Evolutionary conservation across 2,888 invertebrate species (phyloP), one percentile per base, ranked within the genome.

Genomic region (Napeogenes sylphis): DNA sequence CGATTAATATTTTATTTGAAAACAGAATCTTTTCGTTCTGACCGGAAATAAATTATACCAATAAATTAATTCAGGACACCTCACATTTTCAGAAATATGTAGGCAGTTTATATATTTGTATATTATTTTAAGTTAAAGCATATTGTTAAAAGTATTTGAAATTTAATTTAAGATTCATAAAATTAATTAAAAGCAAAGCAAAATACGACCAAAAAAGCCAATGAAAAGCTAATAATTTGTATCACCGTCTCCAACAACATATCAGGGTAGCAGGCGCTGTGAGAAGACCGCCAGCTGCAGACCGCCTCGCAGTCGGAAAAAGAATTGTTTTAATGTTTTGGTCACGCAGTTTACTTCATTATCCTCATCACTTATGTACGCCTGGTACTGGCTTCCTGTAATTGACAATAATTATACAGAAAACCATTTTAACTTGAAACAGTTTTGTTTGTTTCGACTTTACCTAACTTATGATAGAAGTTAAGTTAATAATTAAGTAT

Each of bases 271-370:
- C 69, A 70, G 66, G 47, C 56, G 61, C 65, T 75, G 71, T 85
- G 87, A 69, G 88, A 87, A 80, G 75, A 46, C 13, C 45, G 59
- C 67, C 85, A 85, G 76, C 79, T 87, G 87, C 45, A 38, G 35
- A 4, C 13, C 58, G 45, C 66, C 66, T 42, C 74, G 70, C 69
- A 70, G 68, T 61, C 76, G 73, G 70, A 75, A 76, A 76, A 73
- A 70, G 70, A 75, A 72, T 78, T 83, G 84, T 84, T 85, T 80
- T 77, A 80, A 76, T 85, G 84, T 85, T 82, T 82, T 87, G 85
- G 84, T 85, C 85, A 79, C 80, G 80, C 79, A 80, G 85, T 83
- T 88, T 82, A 83, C 79, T 82, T 81, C 82, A 84, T 84, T 86
- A 82, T 76, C 78, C 76, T 81, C 81, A 76, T 84, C 71, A 78